Percentiles rank a stretch among this genome's conserved stretches.
phyloP scores from a whole-genome alignment of 2,888 invertebrate genomes.

The Alloscopus bannaensis region DNA sequence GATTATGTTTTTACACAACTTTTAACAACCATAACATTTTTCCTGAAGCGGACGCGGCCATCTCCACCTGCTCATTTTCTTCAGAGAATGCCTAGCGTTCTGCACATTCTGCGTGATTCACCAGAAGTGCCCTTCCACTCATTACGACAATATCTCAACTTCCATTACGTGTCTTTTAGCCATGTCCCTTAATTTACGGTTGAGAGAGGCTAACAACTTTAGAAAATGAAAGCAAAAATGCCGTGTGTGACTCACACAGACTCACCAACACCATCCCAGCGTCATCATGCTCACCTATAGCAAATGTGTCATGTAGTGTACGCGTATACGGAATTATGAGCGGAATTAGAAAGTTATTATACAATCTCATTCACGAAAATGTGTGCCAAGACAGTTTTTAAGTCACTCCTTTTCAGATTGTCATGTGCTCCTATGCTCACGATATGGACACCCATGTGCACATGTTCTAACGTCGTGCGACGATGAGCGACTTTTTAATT shows the following conservation, averaged over 20 bases:
- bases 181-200: constrained; percentile 57
- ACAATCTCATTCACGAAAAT: constrained; percentile 51
- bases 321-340: constrained; percentile 18
- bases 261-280: background rate
- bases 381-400: constrained; percentile 26
- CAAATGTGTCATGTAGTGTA: background rate
- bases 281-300: background rate
- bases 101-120: too few species aligned
- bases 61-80: too few species aligned
- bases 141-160: constrained; percentile 11
- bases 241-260: constrained; percentile 1
- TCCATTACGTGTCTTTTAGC: constrained; percentile 47
- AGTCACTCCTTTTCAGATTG: constrained; percentile 18
- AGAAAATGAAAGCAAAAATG: constrained; percentile 41
- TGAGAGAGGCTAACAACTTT: constrained; percentile 37
- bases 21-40: too few species aligned
- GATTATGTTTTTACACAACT: too few species aligned
- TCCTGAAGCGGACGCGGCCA: too few species aligned
- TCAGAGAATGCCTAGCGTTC: too few species aligned
- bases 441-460: too few species aligned
- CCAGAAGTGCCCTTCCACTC: constrained; percentile 40
- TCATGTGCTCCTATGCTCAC: background rate
- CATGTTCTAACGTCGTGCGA: too few species aligned
- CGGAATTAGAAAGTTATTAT: constrained; percentile 60
- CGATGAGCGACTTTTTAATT: too few species aligned